Base-by-base conservation (phyloP, 2,888 invertebrate species). In the Conchocele bisecta region DNA sequence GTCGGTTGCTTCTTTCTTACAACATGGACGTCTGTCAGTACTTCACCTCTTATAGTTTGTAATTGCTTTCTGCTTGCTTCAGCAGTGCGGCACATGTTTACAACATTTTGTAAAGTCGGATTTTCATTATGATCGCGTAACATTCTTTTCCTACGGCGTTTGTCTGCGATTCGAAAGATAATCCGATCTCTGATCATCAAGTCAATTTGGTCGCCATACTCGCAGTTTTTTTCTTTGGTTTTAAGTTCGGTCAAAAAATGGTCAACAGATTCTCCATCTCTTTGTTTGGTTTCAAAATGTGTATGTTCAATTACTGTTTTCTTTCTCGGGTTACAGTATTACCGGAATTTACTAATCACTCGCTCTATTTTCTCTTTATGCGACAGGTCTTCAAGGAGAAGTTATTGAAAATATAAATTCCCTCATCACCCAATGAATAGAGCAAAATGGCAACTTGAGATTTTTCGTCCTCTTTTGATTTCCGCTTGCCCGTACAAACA, bases 61-160 rank as follows among this genome's bases (percentile, higher is more conserved):
- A n/a, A n/a, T n/a, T 68, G 51, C 7, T 48, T 26, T 42, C 54
- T 65, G 28, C 67, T 58, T 17, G 37, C 28, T 53, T 72, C 72
- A 15, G 72, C 54, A 29, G 72, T 67, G 20, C 72, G 9, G 31
- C 67, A 54, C 29, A 67, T 39, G 22, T 72, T 63, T 37, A 61
- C 44, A 4, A 63, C 69, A 13, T 42, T 61, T 28, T 61, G 44
- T 28, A 57, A 35, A 6, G 33, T 28, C 4, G 57, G 63, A 20
- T 46, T 50, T 59, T 58, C 41, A 20, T 17, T 41, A 6, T 41
- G 17, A 6, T 22, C 22, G 4, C 17, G 11, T 11, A 41, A 11
- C 22, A 17, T 41, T 41, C 22, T 22, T 41, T 11, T 41, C 41
- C 17, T n/a, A n/a, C n/a, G n/a, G n/a, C n/a, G 11, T 41, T 41